Evolutionary conservation across 2,113 vertebrate genomes (phyloP), one percentile per base, ranked within the genome.

Genomic region (Microcebus jonahi): DNA sequence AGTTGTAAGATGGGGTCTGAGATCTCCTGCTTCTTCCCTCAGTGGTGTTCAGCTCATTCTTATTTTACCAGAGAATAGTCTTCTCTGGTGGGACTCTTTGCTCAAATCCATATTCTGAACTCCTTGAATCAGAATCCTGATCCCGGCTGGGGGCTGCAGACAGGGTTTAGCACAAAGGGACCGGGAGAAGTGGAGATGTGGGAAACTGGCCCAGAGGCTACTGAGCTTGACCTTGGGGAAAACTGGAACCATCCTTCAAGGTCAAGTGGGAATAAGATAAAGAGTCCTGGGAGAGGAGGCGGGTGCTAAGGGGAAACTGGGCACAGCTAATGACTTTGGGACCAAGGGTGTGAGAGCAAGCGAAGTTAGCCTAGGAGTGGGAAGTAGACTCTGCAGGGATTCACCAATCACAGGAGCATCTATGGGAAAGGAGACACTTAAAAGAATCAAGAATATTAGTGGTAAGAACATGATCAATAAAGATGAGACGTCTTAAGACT

Each of bases 401-500:
- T 93, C 10, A 5, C 23, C 20, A 31, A 20, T 71, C 50, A 90
- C 53, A 92, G 55, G 39, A 67, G 14, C 53, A 87, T 63, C 36
- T 48, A 2, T 42, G 36, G 21, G 68, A 81, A 70, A 96, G 83
- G 31, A 91, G 96, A 96, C 95, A 96, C 96, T 95, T 94, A 80
- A 93, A 48, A 70, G 96, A 97, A 98, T 97, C 86, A 98, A 95
- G 80, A 96, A 70, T 82, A 95, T 94, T 96, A 97, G 97, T 95
- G 97, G 70, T n/a, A 96, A 97, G 97, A 96, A 27, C 53, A 75
- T 81, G 91, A 96, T 96, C 94, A 97, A 93, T 97, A 95, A 90
- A 90, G 97, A 96, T 34, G 45, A 90, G 42, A 83, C 53, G 79
- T 86, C 36, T 70, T 87, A 57, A 82, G 88, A 85, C 8, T 23